Evolutionary conservation across 2,113 vertebrate species (phyloP).

Genomic region (Antennarius striatus): DNA sequence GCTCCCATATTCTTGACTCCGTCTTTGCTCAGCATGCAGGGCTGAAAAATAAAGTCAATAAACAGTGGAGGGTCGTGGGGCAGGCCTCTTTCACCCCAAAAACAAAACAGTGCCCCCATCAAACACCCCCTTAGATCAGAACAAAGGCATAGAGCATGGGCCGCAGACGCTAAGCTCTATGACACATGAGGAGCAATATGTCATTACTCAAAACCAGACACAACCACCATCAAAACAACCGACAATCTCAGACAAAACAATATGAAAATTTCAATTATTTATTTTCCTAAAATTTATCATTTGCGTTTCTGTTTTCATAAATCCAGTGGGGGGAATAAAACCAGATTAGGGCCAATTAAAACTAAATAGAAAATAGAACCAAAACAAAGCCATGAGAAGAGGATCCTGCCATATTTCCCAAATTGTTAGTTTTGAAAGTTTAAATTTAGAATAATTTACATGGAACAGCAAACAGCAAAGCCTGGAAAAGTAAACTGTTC

Average conservation of each 20-base stretch:
- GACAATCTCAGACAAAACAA: constrained; percentile 28
- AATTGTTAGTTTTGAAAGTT: constrained; percentile 80
- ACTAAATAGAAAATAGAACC: constrained; percentile 65
- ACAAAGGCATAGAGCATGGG: constrained; percentile 72
- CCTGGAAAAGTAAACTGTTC: constrained; percentile 71
- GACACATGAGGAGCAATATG: constrained; percentile 73
- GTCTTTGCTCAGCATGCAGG: constrained; percentile 80
- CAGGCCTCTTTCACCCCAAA: constrained; percentile 80
- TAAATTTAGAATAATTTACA: constrained; percentile 80
- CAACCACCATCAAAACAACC: constrained; percentile 58
- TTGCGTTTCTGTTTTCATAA: not conserved
- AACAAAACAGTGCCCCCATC: constrained; percentile 82
- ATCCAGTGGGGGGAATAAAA: constrained; percentile 11
- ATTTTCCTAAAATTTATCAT: constrained; percentile 1
- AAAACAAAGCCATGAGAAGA: constrained; percentile 75
- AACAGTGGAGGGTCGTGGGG: constrained; percentile 81
- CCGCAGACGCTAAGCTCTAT: constrained; percentile 65
- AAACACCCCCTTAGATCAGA: constrained; percentile 77
- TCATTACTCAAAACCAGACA: constrained; percentile 63
- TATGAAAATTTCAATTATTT: not conserved
- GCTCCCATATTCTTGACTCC: constrained; percentile 64
- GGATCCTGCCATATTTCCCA: constrained; percentile 68
- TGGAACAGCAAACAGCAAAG: constrained; percentile 75
- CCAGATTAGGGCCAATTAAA: not conserved
- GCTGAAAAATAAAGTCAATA: constrained; percentile 82